A percentile compares a stretch with the other conserved stretches of the same genome.
Conservation (phyloP, 2,797 vertebrate species). For the Crypturellus tataupa region DNA sequence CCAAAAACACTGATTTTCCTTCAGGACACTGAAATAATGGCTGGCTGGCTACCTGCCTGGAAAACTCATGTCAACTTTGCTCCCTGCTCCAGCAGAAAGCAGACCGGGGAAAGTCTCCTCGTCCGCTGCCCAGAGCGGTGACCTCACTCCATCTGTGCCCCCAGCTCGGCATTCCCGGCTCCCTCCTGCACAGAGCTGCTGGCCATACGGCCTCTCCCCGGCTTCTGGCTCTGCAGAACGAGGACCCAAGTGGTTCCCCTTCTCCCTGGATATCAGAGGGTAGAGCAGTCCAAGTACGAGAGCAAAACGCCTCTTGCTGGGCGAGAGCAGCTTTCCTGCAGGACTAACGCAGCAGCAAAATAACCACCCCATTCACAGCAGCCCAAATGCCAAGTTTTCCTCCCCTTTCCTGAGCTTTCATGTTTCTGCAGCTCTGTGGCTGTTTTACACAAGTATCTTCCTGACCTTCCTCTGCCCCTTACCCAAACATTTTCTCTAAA, state of each 20-base stretch:
- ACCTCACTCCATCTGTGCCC: neutral
- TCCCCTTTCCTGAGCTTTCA: neutral
- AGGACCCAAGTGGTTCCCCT: fast-evolving
- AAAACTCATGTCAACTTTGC: neutral
- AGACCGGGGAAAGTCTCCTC: slow-evolving; percentile 5
- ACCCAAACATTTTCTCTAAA: neutral
- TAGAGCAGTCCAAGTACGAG: fast-evolving
- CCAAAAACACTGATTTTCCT: neutral
- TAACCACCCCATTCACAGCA: neutral
- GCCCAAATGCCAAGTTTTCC: neutral
- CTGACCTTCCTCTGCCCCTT: neutral
- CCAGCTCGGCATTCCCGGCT: neutral
- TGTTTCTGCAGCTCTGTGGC: neutral
- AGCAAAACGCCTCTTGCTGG: fast-evolving
- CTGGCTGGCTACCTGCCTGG: slow-evolving; percentile 57
- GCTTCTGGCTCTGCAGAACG: fast-evolving
- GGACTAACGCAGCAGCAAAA: neutral
- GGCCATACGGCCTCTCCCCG: neutral
- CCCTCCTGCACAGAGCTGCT: fast-evolving
- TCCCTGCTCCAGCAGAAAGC: slow-evolving; percentile 36
- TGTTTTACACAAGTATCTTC: neutral
- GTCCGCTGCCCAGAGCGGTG: neutral
- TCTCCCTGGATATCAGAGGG: fast-evolving
- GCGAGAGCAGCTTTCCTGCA: neutral
- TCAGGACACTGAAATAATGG: slow-evolving; percentile 23